Base-by-base conservation (phyloP, 1,140 invertebrate species). In the Yoshiicerus persimilis region DNA sequence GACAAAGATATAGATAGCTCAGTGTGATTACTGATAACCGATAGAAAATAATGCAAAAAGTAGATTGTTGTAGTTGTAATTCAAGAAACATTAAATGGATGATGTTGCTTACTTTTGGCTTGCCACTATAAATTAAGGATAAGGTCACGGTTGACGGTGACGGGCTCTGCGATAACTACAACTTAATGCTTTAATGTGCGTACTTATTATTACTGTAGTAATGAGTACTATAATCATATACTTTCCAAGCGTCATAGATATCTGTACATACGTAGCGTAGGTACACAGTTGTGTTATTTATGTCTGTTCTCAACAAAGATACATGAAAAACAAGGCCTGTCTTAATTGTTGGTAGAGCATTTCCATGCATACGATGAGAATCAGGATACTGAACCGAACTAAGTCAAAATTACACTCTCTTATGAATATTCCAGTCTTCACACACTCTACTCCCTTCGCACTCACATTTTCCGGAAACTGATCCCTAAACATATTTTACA, bases 1-100 rank as follows among this genome's bases (percentile, higher is more conserved):
- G 75, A 80, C 75, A 80, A 80, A 34, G 75, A 80, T 80, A 80
- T 38, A 80, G 75, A 80, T 80, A 80, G 27, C 75, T 36, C 32
- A 70, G 64, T 32, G 16, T 34, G 32, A 80, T 70, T 30, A 80
- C 75, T 36, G 75, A 80, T 80, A 80, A 70, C 64, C 13, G 64
- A 70, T 70, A 70, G 64, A 70, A 70, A 70, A 70, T n/a, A 80
- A 80, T 80, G 20, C 75, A 80, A 80, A 80, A 80, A 80, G 75
- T 80, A 36, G 75, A 80, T 80, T 80, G 75, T 80, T 80, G 75
- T 80, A 80, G 20, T 80, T 80, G 32, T 38, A 80, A n/a, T 32
- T 38, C 30, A 38, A 80, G 75, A 80, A 80, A 80, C 75, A 80
- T 80, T 80, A 80, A 80, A 80, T 34, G 30, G n/a, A 36, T 80